Base-by-base conservation (phyloP, 1,140 invertebrate genomes). In the Oscheius sp. region DNA sequence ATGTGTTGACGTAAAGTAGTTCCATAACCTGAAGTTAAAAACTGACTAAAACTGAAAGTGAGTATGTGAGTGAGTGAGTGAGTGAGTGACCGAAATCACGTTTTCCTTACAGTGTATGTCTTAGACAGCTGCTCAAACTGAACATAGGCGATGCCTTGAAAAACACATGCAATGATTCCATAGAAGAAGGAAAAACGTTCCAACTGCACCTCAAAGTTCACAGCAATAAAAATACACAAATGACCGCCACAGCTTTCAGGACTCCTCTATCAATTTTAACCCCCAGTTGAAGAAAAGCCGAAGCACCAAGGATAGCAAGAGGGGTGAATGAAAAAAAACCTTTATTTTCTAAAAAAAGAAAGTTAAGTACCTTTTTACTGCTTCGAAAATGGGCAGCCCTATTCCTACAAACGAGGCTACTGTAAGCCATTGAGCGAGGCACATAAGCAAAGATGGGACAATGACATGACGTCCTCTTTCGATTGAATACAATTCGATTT, bases 381-480 rank as follows among this genome's bases (percentile, higher is more conserved):
- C 86, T 4, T 86, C 86, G 79, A 88, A 88, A 85, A 88, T 87
- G 1, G 88, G 87, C 73, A 88, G 85, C 68, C 88, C 88, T 85
- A 88, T 87, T 29, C 87, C 85, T 73, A 84, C 84, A 10, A 88
- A 79, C 3, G 87, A 87, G 69, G 80, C 81, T 3, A 88, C 79
- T 36, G 86, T 84, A 28, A 88, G 77, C 3, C 86, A 82, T 23
- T 86, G 81, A 68, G 88, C 86, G 0, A 86, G 65, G 34, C 85
- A 85, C 80, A 87, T 87, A 62, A 86, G 87, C 2, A 87, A 46
- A 3, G 87, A 85, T 20, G 87, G 86, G 36, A 85, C 68, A 0
- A 85, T 62, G 77, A 88, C 86, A 7, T 77, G 73, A 58, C 77
- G 68, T 20, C 85, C 85, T 13, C 83, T 63, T 58, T 84, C 76